A percentile compares a stretch with the other conserved stretches of the same genome.
Conservation (phyloP, 2,888 invertebrate species). For the Drosophila vallismaia region DNA sequence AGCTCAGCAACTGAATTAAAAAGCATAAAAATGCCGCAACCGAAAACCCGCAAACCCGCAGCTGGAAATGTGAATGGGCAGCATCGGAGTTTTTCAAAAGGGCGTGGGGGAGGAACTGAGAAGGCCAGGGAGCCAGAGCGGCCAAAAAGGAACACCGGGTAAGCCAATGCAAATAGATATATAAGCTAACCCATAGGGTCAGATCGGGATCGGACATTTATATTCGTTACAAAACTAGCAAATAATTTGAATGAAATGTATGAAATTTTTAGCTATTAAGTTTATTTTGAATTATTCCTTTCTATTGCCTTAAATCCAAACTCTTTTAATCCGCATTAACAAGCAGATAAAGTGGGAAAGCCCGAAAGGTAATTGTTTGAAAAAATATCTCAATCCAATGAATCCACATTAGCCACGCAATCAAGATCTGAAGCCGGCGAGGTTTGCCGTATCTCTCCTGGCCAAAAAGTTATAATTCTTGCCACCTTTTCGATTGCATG, state of each 20-base stretch:
- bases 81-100: constrained; percentile 13
- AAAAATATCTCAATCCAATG: constrained; percentile 18
- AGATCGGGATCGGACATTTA: constrained; percentile 4
- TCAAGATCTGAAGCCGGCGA: constrained; percentile 10
- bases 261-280: neutral
- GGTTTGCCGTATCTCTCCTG: neutral
- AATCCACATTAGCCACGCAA: constrained; percentile 19
- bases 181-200: constrained; percentile 7
- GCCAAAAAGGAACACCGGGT: constrained; percentile 16
- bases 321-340: neutral
- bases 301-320: neutral
- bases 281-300: too few species aligned
- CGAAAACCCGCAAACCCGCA: constrained; percentile 14
- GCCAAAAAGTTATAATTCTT: constrained; percentile 24
- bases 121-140: neutral
- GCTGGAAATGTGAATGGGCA: constrained; percentile 27
- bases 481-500: constrained; percentile 37
- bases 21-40: constrained; percentile 32
- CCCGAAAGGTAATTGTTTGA: constrained; percentile 4
- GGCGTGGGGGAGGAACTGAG: neutral
- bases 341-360: neutral
- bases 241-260: too few species aligned
- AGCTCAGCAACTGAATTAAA: constrained; percentile 31
- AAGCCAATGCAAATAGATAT: constrained; percentile 26
- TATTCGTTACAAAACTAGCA: too few species aligned